phyloP scores from a whole-genome alignment of 2,888 invertebrate genomes.

The Caradrina kadenii region DNA sequence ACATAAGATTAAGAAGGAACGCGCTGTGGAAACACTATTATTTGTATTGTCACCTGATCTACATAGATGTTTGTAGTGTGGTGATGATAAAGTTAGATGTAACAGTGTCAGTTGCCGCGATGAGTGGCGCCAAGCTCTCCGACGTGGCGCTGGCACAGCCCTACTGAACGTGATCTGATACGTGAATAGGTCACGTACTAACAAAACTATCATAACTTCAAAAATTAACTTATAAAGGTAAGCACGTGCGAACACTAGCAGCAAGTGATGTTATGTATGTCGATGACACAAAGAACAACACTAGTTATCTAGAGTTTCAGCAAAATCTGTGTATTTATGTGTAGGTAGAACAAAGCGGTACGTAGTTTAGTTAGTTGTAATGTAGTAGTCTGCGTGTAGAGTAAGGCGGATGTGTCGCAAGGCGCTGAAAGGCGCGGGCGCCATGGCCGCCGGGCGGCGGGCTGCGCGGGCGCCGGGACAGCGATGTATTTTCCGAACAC shows the following conservation, averaged over 20 bases:
- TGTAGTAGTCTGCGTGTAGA: slow-evolving; percentile 51
- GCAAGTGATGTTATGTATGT: slow-evolving; percentile 18
- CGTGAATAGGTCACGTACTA: slow-evolving; percentile 85
- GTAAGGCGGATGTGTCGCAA: slow-evolving; percentile 80
- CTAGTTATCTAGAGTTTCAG: slow-evolving; percentile 6
- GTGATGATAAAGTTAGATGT: slow-evolving; percentile 75
- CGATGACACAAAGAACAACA: slow-evolving; percentile 31
- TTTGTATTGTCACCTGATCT: slow-evolving; percentile 85
- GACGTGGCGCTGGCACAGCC: slow-evolving; percentile 38
- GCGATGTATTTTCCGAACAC: slow-evolving; percentile 88
- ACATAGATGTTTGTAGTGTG: slow-evolving; percentile 78
- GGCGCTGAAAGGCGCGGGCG: slow-evolving; percentile 74
- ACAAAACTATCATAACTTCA: slow-evolving; percentile 73
- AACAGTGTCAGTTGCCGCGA: slow-evolving; percentile 67
- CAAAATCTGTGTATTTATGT: slow-evolving; percentile 12
- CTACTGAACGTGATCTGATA: slow-evolving; percentile 69
- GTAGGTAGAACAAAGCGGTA: slow-evolving; percentile 42
- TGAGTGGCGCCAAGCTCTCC: slow-evolving; percentile 52
- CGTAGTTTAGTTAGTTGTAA: slow-evolving; percentile 33
- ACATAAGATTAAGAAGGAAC: slow-evolving; percentile 84
- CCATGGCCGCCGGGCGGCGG: slow-evolving; percentile 68
- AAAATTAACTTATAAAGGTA: slow-evolving; percentile 70
- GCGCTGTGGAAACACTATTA: slow-evolving; percentile 83
- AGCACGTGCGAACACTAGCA: slow-evolving; percentile 72
- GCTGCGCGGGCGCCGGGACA: slow-evolving; percentile 68